Evolutionary conservation across 2,113 vertebrate species (phyloP).

Genomic region (Edolisoma coerulescens): DNA sequence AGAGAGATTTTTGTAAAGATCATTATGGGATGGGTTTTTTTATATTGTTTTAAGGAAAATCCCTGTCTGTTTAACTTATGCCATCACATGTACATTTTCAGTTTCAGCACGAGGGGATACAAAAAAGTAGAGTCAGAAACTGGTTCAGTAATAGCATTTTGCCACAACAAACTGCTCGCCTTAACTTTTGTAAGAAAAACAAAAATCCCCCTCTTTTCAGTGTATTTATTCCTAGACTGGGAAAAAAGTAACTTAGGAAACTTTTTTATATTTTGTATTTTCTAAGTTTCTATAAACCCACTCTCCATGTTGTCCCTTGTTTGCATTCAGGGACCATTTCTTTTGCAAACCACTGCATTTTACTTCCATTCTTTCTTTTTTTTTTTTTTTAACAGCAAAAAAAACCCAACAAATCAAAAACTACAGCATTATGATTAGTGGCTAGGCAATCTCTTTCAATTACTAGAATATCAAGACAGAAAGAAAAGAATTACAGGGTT

Average conservation of each 20-base stretch:
- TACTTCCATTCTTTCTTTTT: neutral
- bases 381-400: neutral
- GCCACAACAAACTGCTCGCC: constrained; percentile 72
- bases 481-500: constrained; percentile 80
- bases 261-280: constrained; percentile 75
- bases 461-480: constrained; percentile 67
- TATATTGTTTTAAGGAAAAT: neutral
- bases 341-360: constrained; percentile 64
- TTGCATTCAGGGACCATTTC: constrained; percentile 23
- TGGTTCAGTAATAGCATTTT: constrained; percentile 47
- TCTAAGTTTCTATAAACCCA: constrained; percentile 71
- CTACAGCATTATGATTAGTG: constrained; percentile 49
- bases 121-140: constrained; percentile 21
- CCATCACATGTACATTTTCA: neutral
- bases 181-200: constrained; percentile 79
- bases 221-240: constrained; percentile 64
- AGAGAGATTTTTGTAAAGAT: neutral
- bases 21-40: neutral
- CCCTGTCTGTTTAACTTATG: neutral
- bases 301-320: constrained; percentile 21
- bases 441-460: constrained; percentile 60
- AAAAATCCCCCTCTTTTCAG: constrained; percentile 55
- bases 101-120: constrained; percentile 22
- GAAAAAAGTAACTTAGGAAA: constrained; percentile 41
- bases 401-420: constrained; percentile 13